Evolutionary conservation across 1,140 invertebrate genomes (phyloP), one percentile per base, ranked within the genome.

Genomic region (Brachionus koreanus): DNA sequence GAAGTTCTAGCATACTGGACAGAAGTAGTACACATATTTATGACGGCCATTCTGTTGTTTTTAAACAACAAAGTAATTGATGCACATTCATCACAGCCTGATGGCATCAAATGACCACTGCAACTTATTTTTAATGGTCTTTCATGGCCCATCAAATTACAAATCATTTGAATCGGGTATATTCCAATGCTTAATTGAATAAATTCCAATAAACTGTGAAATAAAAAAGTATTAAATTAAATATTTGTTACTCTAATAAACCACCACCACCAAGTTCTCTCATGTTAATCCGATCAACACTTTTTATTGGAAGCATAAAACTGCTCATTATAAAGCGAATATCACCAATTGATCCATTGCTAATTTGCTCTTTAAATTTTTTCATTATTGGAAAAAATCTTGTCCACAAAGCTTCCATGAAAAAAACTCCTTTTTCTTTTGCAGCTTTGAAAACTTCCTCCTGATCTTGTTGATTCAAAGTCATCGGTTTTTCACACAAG

Each of bases 341-440:
- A 19, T 94, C 92, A 2, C 94, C 94, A 42, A 96, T 89, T 33
- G 85, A 90, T 63, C 91, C 91, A 61, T 83, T 82, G 79, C 90
- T 90, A 1, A 95, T 61, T 76, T 91, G 89, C 29, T 91, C 86
- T 33, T 84, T 83, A 4, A 88, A 84, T 76, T 85, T 75, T 46
- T 65, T 19, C 5, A 43, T 12, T 19, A 90, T 90, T 0, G 94
- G 94, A 84, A 94, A 92, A 85, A 91, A 94, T 33, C 94, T 89
- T 37, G 92, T 93, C 94, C 94, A 96, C 42, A 94, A 90, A 12
- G 91, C 94, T 90, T 90, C 94, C 93, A 94, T 94, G 0, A 95
- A 86, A 85, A 95, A 94, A 0, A 93, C 85, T 5, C 92, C 89
- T 33, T 89, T 88, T 42, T 86, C 83, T 91, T 85, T 85, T 3